Evolutionary conservation across 2,113 vertebrate genomes (phyloP), one percentile per base, ranked within the genome.

Genomic region (Nannospalax galili): DNA sequence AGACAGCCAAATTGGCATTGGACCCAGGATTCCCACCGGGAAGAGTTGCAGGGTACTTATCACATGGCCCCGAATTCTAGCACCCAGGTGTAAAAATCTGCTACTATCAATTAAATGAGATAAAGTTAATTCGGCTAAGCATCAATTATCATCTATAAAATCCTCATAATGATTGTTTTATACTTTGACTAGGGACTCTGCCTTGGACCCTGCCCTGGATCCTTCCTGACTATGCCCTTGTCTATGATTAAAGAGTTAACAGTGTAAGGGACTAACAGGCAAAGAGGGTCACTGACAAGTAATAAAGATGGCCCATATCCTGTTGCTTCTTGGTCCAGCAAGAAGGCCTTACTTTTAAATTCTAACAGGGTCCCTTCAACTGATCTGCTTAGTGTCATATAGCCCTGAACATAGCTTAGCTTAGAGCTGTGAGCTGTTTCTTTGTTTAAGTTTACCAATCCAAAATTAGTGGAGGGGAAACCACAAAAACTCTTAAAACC

Each of bases 141-240:
- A 40, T 56, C 16, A 42, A 22, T 79, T 88, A n/a, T 78, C 73
- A 60, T 62, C 37, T 86, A 73, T 64, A 84, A 94, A 64, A 92
- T 70, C 67, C 22, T 82, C 19, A 37, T 67, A 32, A 69, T 45
- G 9, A 93, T 19, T 74, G 70, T 24, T 32, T 86, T 42, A 28
- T 64, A 67, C 32, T 92, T 81, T 48, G 37, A 48, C 24, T n/a
- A 12, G 77, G 64, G 7, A 37, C 60, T 4, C 2, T 85, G 17
- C 20, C 19, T 74, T 48, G 17, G 40, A 14, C 2, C 5, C 11
- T 20, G 5, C 15, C 7, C 28, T 24, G 1, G 11, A 19, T 2
- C 22, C 48, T 88, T 42, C 48, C n/a, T 67, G 65, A 52, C 32
- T 60, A 0, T 72, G 64, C 5, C 30, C 5, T 30, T 73, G 16